Evolutionary conservation across 2,888 invertebrate species (phyloP).

Genomic region (Dryobota labecula): DNA sequence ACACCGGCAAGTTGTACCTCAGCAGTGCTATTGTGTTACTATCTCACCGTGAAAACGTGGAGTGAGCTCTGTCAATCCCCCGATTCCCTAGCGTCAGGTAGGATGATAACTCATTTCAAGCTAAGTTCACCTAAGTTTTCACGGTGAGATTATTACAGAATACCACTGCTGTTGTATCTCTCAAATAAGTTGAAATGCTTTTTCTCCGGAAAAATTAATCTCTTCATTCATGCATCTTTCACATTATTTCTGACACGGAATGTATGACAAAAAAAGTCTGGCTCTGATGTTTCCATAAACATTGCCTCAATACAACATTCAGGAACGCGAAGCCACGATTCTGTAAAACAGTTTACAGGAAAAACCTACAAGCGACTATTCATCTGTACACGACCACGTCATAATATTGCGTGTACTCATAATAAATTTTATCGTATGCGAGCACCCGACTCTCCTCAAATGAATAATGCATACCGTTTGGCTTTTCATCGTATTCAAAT

Average conservation of each 20-base stretch:
- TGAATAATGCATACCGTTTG: slow-evolving; percentile 85
- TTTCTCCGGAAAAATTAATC: not conserved
- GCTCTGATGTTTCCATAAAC: not conserved
- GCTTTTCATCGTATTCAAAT: slow-evolving; percentile 87
- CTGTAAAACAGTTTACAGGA: slow-evolving; percentile 9
- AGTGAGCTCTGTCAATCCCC: too few species aligned
- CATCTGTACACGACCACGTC: slow-evolving; percentile 50
- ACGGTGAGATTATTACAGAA: too few species aligned
- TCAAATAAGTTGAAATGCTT: not conserved
- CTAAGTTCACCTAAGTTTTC: too few species aligned
- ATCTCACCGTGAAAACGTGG: too few species aligned
- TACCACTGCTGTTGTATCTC: not conserved
- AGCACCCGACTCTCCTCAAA: slow-evolving; percentile 71
- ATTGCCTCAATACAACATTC: slow-evolving; percentile 1
- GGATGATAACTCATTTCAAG: too few species aligned
- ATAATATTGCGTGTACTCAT: slow-evolving; percentile 70
- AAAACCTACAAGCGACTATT: slow-evolving; percentile 45
- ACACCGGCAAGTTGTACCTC: not conserved
- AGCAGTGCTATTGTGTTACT: too few species aligned
- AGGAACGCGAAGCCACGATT: not conserved
- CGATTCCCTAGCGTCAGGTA: too few species aligned
- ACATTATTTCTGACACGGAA: not conserved
- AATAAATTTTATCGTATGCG: slow-evolving; percentile 75
- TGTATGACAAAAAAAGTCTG: not conserved
- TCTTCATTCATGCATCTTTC: too few species aligned